Base-by-base conservation (phyloP, 2,888 invertebrate genomes). In the Oligia strigilis region DNA sequence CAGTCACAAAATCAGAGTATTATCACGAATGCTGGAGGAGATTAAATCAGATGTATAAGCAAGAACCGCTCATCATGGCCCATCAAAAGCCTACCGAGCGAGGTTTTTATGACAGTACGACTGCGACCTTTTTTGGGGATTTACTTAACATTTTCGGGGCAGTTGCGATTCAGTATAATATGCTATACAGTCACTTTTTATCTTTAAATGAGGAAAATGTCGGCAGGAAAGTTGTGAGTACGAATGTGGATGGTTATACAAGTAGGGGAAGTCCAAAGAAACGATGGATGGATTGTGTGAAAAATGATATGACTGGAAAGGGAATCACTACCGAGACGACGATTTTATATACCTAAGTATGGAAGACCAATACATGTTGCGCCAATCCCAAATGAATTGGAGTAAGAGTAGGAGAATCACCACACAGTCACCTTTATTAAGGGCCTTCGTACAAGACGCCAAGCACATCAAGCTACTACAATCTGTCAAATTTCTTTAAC, bases 11-110 rank as follows among this genome's bases (percentile, higher is more conserved):
- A 78, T n/a, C 62, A 19, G 23, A 9, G 40, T n/a, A 36, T 29
- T 52, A 43, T 43, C 17, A 6, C 43, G 13, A 52, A 23, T 43
- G n/a, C 14, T 60, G 49, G 52, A 19, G 0, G 8, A 74, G n/a
- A 67, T 80, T 43, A 67, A 66, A 79, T n/a, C 19, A 75, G 19
- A 73, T 60, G 66, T 23, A 14, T 43, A 66, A 5, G 9, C 36
- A 73, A 67, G n/a, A 43, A 46, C 75, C 8, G n/a, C 52, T 52
- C 60, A 43, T 66, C n/a, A 52, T 60, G 17, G 43, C 43, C 80
- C 66, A 74, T 80, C 80, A 74, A 69, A 66, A 52, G 43, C 36
- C 0, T 17, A n/a, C 66, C 40, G 29, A 80, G 43, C 66, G 60
- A 23, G 5, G 46, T 14, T 80, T 73, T 80, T 80, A 80, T 46